A percentile compares a stretch with the other conserved stretches of the same genome.
Conservation (phyloP, 2,888 invertebrate species). For the Agrochola litura region DNA sequence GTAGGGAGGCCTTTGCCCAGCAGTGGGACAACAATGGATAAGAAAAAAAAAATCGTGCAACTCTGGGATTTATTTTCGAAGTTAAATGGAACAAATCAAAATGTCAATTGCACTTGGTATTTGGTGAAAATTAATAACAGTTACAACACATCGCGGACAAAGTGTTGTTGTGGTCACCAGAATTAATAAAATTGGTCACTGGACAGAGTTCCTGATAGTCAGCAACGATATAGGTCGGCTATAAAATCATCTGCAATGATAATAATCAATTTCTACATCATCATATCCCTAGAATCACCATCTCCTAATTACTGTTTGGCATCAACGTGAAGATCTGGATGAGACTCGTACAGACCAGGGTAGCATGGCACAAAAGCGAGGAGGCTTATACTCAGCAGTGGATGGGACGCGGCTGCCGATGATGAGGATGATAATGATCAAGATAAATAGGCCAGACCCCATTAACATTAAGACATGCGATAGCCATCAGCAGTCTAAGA, state of each 20-base stretch:
- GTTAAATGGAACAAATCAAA: neutral
- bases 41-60: too few species aligned
- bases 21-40: too few species aligned
- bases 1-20: too few species aligned
- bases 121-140: constrained; percentile 1
- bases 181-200: neutral
- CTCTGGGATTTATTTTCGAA: neutral
- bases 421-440: neutral
- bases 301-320: neutral
- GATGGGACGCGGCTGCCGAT: neutral
- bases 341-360: neutral
- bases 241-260: too few species aligned
- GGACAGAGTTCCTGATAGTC: neutral
- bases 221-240: neutral
- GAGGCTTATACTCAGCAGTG: neutral
- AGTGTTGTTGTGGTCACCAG: neutral
- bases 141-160: neutral
- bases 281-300: too few species aligned
- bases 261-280: too few species aligned
- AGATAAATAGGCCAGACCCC: neutral
- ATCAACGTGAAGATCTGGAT: neutral
- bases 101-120: constrained; percentile 2
- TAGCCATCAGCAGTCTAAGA: neutral
- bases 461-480: neutral
- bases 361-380: neutral